Conservation (phyloP, 2,888 invertebrate species). For the Drosophila recens region DNA sequence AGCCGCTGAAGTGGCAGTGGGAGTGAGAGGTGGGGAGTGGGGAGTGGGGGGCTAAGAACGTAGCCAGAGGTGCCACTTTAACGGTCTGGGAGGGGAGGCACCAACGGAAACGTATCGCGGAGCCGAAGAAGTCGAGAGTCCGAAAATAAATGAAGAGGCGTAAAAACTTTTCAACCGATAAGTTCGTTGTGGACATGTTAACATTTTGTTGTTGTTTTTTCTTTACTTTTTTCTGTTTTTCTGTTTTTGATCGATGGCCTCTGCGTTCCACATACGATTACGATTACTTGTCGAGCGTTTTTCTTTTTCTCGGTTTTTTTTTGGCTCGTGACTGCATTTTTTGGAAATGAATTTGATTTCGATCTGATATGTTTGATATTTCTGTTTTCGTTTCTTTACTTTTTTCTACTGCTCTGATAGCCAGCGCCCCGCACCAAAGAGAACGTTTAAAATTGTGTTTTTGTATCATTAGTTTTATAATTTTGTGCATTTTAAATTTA, state of each 20-base stretch:
- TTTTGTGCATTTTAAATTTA: conserved; percentile 36
- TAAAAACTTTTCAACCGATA: conserved; percentile 71
- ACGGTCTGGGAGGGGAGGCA: background rate
- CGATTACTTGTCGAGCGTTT: conserved; percentile 35
- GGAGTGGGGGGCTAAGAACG: conserved; percentile 1
- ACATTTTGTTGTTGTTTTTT: conserved; percentile 47
- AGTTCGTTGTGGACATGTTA: conserved; percentile 65
- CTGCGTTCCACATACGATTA: conserved; percentile 58
- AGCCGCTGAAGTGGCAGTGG: background rate
- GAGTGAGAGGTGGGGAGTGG: background rate
- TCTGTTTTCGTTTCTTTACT: conserved; percentile 2
- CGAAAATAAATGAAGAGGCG: conserved; percentile 69
- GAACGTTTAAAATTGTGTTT: background rate
- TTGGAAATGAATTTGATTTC: conserved; percentile 50
- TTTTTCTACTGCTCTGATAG: conserved; percentile 15
- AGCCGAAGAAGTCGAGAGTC: conserved; percentile 28
- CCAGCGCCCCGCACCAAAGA: background rate
- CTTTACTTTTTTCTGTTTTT: conserved; percentile 15
- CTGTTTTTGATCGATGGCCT: conserved; percentile 70
- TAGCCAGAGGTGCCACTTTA: conserved; percentile 2
- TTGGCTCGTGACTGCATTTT: conserved; percentile 61
- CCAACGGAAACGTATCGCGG: conserved; percentile 38
- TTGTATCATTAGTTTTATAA: conserved; percentile 37
- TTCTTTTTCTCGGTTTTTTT: conserved; percentile 6
- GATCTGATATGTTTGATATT: conserved; percentile 34